Conservation (phyloP, 2,888 invertebrate genomes). For the Nebria brevicollis region DNA sequence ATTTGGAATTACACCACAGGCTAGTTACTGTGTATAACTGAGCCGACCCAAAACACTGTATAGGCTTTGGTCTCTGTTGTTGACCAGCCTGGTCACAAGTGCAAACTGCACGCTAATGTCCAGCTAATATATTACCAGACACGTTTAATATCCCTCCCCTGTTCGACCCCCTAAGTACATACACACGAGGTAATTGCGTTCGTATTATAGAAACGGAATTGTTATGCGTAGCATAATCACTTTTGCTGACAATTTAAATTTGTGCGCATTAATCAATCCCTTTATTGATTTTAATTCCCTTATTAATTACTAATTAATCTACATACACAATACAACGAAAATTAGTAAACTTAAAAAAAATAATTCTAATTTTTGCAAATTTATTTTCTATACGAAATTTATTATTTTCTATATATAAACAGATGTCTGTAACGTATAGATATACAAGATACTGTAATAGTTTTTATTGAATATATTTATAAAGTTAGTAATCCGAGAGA, state of each 20-base stretch:
- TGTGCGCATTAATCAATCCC: not conserved
- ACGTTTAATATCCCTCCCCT: slow-evolving; percentile 9
- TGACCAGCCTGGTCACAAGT: not conserved
- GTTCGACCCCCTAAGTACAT: not conserved
- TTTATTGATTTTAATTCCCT: not conserved
- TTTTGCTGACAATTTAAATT: slow-evolving; percentile 8
- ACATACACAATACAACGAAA: not conserved
- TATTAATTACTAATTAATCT: not conserved
- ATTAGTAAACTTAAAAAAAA: not conserved
- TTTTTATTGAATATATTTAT: not conserved
- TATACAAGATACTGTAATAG: no score
- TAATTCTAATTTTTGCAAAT: no score
- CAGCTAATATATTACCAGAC: slow-evolving; percentile 13
- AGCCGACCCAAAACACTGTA: not conserved
- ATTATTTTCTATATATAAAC: no score
- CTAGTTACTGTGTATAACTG: not conserved
- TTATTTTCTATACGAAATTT: no score
- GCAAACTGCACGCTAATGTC: slow-evolving; percentile 4
- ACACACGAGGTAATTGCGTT: not conserved
- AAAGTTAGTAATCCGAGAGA: not conserved
- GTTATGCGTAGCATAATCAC: not conserved
- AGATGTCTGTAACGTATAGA: no score
- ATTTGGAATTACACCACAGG: not conserved
- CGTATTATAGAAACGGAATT: not conserved
- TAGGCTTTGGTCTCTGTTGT: not conserved